Evolutionary conservation across 37 sponge, comb jelly and placozoan species (phyloP), one percentile per base, ranked within the genome.

Genomic region (Sycon ciliatum): DNA sequence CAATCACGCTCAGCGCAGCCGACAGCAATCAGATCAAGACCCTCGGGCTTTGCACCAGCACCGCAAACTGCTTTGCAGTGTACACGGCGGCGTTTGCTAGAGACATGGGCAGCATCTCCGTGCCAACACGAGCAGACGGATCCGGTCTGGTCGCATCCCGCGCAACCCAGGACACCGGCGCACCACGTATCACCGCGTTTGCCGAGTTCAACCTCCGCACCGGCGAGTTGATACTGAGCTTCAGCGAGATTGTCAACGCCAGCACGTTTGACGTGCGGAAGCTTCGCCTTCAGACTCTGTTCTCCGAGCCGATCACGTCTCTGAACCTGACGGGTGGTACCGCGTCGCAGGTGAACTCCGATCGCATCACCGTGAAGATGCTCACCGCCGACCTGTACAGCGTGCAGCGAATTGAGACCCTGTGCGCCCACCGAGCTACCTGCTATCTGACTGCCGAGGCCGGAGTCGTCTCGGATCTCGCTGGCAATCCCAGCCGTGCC

Each of bases 371-470:
- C 49, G 49, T 42, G 9, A 13, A 42, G 49, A 9, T 42, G 13
- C 9, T 9, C 49, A 42, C 49, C 13, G 37, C 23, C 0, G 92
- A 91, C 62, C 61, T 91, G 54, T 52, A 83, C 29, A 65, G 66
- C 7, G 57, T 90, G 32, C 74, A 83, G 61, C 42, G 67, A 20
- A 30, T 52, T 31, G 39, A 69, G 16, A 46, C 40, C 5, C 81
- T 90, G 9, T 90, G 91, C 57, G 73, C 80, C 1, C 56, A 65
- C 39, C 76, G 91, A 27, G 83, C 84, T 39, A 85, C 85, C 69
- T 90, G 91, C 49, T 90, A 90, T 65, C 30, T 90, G 20, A 54
- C 78, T 32, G 56, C 78, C 33, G 84, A 85, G 32, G 34, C 53
- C 4, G 75, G 74, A 29, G 42, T 60, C 29, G 69, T 83, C 38